phyloP scores from a whole-genome alignment of 92 coral and sea anemone genomes.

The Parazoanthus swiftii region DNA sequence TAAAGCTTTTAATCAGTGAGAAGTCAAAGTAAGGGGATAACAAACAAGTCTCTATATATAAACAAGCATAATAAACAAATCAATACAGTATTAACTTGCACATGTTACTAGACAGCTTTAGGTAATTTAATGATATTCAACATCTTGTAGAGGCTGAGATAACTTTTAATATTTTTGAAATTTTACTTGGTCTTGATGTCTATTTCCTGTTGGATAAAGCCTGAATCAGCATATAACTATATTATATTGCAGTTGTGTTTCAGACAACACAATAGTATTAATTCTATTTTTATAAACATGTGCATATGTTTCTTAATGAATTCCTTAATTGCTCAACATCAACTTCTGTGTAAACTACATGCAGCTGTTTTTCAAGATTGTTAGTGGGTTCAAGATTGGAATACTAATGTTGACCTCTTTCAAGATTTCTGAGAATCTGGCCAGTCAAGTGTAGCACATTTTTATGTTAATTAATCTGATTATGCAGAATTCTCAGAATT shows the following conservation, averaged over 20 bases:
- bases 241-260: background rate
- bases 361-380: background rate
- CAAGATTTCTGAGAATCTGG: background rate
- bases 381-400: background rate
- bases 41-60: too few species aligned
- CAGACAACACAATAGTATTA: background rate
- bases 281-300: too few species aligned
- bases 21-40: too few species aligned
- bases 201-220: background rate
- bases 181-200: too few species aligned
- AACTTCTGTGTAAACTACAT: background rate
- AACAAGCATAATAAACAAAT: too few species aligned
- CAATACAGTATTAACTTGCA: too few species aligned
- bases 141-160: too few species aligned
- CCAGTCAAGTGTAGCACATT: constrained; percentile 14
- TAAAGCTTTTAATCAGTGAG: too few species aligned
- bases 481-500: constrained; percentile 27
- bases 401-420: background rate
- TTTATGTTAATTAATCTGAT: constrained; percentile 17
- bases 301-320: too few species aligned
- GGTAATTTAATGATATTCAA: too few species aligned
- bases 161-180: background rate
- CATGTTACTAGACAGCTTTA: too few species aligned
- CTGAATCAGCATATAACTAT: background rate
- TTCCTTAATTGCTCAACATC: background rate